Evolutionary conservation across 2,797 vertebrate genomes (phyloP).

Genomic region (Ispidina picta): DNA sequence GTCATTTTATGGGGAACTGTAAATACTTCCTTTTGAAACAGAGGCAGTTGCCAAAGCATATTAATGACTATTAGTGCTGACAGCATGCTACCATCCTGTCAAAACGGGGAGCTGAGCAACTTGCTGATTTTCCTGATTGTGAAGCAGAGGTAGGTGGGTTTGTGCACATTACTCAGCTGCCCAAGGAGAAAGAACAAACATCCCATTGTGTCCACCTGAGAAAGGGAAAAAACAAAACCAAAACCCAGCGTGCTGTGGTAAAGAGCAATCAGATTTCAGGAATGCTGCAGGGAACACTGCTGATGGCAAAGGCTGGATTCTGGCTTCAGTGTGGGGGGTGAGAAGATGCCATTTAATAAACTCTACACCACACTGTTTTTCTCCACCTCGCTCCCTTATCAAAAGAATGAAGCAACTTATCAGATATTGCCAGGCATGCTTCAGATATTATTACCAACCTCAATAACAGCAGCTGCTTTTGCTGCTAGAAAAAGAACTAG

Average conservation of each 20-base stretch:
- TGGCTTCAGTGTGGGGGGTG: not conserved
- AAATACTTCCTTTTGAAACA: not conserved
- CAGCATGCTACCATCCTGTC: not conserved
- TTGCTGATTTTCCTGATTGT: not conserved
- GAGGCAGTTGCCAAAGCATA: not conserved
- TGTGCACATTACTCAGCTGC: not conserved
- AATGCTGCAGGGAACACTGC: not conserved
- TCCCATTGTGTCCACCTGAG: not conserved
- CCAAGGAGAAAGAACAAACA: conserved; percentile 31
- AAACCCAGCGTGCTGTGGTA: not conserved
- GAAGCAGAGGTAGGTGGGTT: not conserved
- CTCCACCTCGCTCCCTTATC: not conserved
- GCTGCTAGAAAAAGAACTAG: not conserved
- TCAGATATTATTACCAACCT: conserved; percentile 16
- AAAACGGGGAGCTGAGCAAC: not conserved
- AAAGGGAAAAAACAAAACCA: not conserved
- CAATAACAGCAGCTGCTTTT: not conserved
- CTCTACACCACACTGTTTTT: not conserved
- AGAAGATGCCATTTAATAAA: conserved; percentile 45
- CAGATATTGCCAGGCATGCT: conserved; percentile 39
- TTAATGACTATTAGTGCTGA: not conserved
- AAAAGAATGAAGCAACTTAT: conserved; percentile 40
- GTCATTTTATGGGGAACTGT: not conserved
- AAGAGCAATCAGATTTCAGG: not conserved
- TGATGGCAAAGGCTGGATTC: conserved; percentile 32